Base-by-base conservation (phyloP, 2,888 invertebrate genomes). In the Lacanobia wlatinum region DNA sequence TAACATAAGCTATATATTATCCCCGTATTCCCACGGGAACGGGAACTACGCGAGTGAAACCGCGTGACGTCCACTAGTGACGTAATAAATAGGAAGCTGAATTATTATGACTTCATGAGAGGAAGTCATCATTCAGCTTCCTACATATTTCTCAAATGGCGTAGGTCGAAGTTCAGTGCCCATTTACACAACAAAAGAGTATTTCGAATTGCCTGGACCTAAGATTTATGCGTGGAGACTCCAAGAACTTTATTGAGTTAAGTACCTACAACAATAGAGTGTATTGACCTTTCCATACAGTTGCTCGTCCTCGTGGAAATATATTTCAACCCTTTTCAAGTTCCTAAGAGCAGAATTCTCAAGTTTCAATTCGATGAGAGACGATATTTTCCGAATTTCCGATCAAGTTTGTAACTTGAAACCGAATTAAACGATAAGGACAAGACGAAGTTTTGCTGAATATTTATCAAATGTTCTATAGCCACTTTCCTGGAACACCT, bases 251-350 rank as follows among this genome's bases (percentile, higher is more conserved):
- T 60, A 65, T 63, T 62, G 34, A 67, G 61, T 62, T 62, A 52
- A 34, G 70, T 61, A 62, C 58, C 28, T 58, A 68, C 50, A 50
- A 71, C 55, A 62, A 58, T 55, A 56, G n/a, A 71, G 66, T 58
- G 34, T 72, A 58, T 70, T 83, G 72, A 76, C 80, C 76, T 74
- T 76, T 58, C 21, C 56, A 61, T 10, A 67, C 43, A 61, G 46
- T 50, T 53, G 69, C 53, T 69, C 64, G 40, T 67, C 63, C 53
- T 70, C 34, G 40, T 55, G 65, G 59, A 63, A 61, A 52, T 76
- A 56, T 7, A 69, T 79, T 71, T 56, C 4, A 65, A 59, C 55
- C 56, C 59, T 62, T 72, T 82, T 53, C 46, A 59, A 61, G 69
- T 62, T 83, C 50, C 59, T 48, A 53, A 72, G 66, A 68, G 18